phyloP scores from a whole-genome alignment of 2,888 invertebrate species.

The Diplazon laetatorius region DNA sequence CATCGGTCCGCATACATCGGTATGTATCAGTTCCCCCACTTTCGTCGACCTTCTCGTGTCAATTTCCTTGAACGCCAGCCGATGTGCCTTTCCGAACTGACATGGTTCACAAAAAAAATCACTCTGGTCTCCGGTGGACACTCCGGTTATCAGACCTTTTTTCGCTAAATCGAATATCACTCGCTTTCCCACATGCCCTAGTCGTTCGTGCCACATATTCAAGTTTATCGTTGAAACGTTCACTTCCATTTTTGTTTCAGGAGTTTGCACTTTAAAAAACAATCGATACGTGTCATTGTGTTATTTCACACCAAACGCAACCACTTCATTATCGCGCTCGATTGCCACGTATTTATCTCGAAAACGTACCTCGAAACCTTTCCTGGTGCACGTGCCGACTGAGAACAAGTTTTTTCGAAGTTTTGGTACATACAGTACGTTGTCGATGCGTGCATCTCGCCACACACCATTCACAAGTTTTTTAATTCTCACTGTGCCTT shows the following conservation, averaged over 20 bases:
- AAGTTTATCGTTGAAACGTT: too few species aligned
- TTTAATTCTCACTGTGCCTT: constrained; percentile 36
- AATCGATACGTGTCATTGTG: constrained; percentile 2
- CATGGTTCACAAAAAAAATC: not conserved
- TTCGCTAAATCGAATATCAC: constrained; percentile 32
- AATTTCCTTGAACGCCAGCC: not conserved
- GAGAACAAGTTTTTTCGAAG: constrained; percentile 66
- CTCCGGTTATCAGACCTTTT: too few species aligned
- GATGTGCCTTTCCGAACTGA: not conserved
- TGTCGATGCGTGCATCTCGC: constrained; percentile 42
- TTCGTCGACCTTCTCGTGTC: not conserved
- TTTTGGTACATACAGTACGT: constrained; percentile 51
- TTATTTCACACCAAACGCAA: constrained; percentile 26
- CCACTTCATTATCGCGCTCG: not conserved
- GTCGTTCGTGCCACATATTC: too few species aligned
- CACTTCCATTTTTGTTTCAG: too few species aligned
- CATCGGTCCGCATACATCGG: not conserved
- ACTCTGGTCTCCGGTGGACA: not conserved
- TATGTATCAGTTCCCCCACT: not conserved
- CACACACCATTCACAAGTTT: constrained; percentile 1
- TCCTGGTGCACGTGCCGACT: constrained; percentile 56
- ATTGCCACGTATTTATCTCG: constrained; percentile 13
- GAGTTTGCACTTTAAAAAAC: too few species aligned
- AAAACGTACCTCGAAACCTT: constrained; percentile 30
- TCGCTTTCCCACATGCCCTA: too few species aligned